Evolutionary conservation across 2,113 vertebrate species (phyloP), one percentile per base, ranked within the genome.

Genomic region (Lepisosteus osseus): DNA sequence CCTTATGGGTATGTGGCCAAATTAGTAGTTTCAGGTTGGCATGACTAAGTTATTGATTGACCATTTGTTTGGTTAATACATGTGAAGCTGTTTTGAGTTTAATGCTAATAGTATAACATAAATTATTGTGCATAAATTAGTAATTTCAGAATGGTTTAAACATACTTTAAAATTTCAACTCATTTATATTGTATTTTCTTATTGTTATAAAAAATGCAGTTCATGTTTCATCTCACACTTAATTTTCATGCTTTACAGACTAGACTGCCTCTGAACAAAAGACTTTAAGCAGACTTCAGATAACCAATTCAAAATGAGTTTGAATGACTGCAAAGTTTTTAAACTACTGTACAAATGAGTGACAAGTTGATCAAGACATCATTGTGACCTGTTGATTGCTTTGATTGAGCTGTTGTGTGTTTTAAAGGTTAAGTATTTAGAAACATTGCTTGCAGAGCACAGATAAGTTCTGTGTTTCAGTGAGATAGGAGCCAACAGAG

Each of bases 381-480:
- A 1, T 40, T 72, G 72, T 11, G 63, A 65, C 68, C 82, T 74
- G 74, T 65, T 66, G 69, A 78, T 59, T 54, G 68, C 74, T 83
- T 82, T 87, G 86, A 89, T 73, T 84, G 82, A 84, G 77, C 29
- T 29, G 29, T 82, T 76, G 81, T 79, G 71, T 82, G 90, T 80
- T 74, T 79, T 76, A 63, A 89, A 89, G 88, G 89, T 87, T 87
- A 90, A 88, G 86, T 86, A 84, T 84, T 86, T 80, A 71, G 82
- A 80, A 86, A 78, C 70, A 76, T 73, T 80, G 79, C 89, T 89
- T 85, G 89, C 80, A 81, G 81, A 82, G 80, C 76, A 72, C 45
- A 87, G 90, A 92, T 91, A 90, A 89, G 84, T 88, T 76, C 78
- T 54, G 64, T 77, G 83, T 85, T 82, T 70, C 75, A 80, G 75